These are phyloP conservation scores for Tetragonula carbonaria DNA, from an alignment of 2,888 invertebrate species.

Conservation along the genomic window DNA sequence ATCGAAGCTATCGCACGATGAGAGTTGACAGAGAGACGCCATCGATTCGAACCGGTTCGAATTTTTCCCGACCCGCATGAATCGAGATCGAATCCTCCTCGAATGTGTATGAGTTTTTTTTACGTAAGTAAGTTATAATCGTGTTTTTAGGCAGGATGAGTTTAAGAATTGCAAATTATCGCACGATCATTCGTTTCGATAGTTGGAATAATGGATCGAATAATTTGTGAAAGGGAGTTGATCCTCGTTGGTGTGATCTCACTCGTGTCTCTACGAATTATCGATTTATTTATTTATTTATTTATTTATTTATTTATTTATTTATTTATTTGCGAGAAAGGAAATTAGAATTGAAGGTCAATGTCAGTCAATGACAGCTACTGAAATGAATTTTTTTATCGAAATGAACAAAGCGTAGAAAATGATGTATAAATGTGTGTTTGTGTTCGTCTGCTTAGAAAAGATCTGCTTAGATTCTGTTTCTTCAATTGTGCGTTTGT, in stretches of 20 bases:
- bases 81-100: conserved; percentile 11
- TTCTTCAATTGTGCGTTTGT: too few relatives aligned
- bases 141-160: not conserved
- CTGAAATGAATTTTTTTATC: not conserved
- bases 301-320: too few relatives aligned
- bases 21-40: conserved; percentile 12
- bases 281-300: not conserved
- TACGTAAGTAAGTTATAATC: not conserved
- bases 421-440: too few relatives aligned
- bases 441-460: too few relatives aligned
- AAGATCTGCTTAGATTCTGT: too few relatives aligned
- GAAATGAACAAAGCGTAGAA: too few relatives aligned
- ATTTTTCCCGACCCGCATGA: conserved; percentile 1
- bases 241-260: not conserved
- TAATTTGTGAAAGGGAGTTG: conserved; percentile 19
- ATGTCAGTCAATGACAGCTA: too few relatives aligned
- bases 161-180: not conserved
- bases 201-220: conserved; percentile 14
- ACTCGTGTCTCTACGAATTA: not conserved
- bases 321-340: not conserved
- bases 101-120: not conserved
- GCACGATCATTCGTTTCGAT: not conserved
- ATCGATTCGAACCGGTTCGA: not conserved
- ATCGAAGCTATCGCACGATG: conserved; percentile 6
- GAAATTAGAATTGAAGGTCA: too few relatives aligned